Conservation (phyloP, 2,113 vertebrate species). For the Atherinomorus stipes region DNA sequence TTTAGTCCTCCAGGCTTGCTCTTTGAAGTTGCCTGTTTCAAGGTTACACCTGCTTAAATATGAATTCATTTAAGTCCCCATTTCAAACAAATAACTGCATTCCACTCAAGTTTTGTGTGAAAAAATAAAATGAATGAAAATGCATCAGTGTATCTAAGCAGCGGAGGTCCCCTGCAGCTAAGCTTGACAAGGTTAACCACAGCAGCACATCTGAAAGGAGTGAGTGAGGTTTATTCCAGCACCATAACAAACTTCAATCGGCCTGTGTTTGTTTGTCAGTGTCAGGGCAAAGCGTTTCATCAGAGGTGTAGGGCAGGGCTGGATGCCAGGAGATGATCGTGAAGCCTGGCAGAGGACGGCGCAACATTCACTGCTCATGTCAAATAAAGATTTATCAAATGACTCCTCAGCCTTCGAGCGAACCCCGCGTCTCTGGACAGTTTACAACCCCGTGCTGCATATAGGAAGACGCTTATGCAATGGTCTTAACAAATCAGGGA, state of each 20-base stretch:
- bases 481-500: not conserved
- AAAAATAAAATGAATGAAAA: conserved; percentile 58
- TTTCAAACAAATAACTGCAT: conserved; percentile 36
- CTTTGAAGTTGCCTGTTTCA: conserved; percentile 69
- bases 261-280: conserved; percentile 48
- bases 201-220: conserved; percentile 52
- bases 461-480: too few relatives aligned
- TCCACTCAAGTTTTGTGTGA: conserved; percentile 25
- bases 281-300: conserved; percentile 37
- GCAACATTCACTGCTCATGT: not conserved
- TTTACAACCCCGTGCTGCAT: too few relatives aligned
- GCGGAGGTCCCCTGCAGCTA: conserved; percentile 56
- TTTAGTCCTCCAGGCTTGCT: conserved; percentile 52
- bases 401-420: too few relatives aligned
- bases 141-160: conserved; percentile 31
- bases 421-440: not conserved
- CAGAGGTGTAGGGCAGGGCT: conserved; percentile 14
- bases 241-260: conserved; percentile 65
- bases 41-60: conserved; percentile 66
- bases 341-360: conserved; percentile 10
- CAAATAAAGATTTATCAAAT: conserved; percentile 8
- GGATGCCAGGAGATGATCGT: conserved; percentile 10
- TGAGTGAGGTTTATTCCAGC: conserved; percentile 44
- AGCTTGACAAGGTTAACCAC: conserved; percentile 58
- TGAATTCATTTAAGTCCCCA: conserved; percentile 59